A percentile compares a stretch with the other conserved stretches of the same genome.
These are phyloP conservation scores for Lordiphosa clarofinis DNA, from an alignment of 1,140 invertebrate genomes.

Conservation along the genomic window DNA sequence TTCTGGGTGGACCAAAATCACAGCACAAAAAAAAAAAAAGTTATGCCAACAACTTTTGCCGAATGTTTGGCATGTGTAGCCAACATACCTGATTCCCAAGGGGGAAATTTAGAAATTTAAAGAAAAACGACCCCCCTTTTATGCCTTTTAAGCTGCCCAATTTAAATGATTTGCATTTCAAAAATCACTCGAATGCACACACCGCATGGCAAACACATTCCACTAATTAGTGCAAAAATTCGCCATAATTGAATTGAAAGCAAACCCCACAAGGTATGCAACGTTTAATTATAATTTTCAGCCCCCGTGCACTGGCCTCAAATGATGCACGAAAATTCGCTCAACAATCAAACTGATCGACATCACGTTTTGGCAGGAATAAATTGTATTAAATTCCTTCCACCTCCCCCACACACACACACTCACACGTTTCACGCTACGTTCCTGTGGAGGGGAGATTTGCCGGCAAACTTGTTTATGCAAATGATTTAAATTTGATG, in stretches of 20 bases:
- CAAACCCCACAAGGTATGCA: conserved; percentile 53
- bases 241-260: conserved; percentile 68
- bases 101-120: too few species aligned
- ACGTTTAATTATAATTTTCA: conserved; percentile 63
- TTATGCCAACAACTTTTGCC: conserved; percentile 40
- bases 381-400: conserved; percentile 16
- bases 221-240: conserved; percentile 68
- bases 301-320: not conserved
- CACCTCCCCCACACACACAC: too few species aligned
- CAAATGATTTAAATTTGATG: conserved; percentile 13
- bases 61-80: conserved; percentile 26
- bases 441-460: too few species aligned
- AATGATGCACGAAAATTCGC: conserved; percentile 24
- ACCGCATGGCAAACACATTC: conserved; percentile 3
- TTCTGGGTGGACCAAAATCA: conserved; percentile 10
- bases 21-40: conserved; percentile 16
- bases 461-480: conserved; percentile 1
- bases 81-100: too few species aligned
- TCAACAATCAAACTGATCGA: conserved; percentile 18
- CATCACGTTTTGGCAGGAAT: conserved; percentile 10
- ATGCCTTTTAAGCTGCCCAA: too few species aligned
- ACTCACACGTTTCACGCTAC: not conserved
- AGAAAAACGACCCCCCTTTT: not conserved
- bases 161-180: not conserved
- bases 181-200: not conserved